Evolutionary conservation across 2,113 vertebrate species (phyloP).

Genomic region (Toxotes jaculatrix): DNA sequence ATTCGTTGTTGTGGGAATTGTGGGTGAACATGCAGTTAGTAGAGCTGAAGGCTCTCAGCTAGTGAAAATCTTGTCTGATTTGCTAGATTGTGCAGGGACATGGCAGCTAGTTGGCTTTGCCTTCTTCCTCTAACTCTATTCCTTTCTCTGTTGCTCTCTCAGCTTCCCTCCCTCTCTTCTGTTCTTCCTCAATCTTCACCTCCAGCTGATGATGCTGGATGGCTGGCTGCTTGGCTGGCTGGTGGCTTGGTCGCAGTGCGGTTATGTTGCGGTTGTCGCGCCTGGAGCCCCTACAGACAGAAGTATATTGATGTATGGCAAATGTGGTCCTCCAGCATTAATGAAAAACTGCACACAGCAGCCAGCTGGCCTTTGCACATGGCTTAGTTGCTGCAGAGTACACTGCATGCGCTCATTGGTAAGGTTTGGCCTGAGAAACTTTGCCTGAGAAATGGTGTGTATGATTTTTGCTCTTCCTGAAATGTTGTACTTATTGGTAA

Average conservation of each 20-base stretch:
- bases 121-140: neutral
- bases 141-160: constrained; percentile 17
- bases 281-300: constrained; percentile 39
- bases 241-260: constrained; percentile 47
- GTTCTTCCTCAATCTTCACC: constrained; percentile 49
- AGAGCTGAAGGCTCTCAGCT: constrained; percentile 1
- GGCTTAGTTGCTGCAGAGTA: neutral
- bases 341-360: constrained; percentile 36
- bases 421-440: constrained; percentile 3
- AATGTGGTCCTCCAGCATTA: constrained; percentile 40
- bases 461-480: neutral
- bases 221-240: constrained; percentile 26
- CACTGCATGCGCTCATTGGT: neutral
- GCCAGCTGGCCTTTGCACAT: constrained; percentile 24
- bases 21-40: constrained; percentile 37
- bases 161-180: constrained; percentile 27
- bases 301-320: constrained; percentile 47
- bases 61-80: constrained; percentile 38
- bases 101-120: constrained; percentile 49
- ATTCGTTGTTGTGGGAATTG: constrained; percentile 57
- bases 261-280: constrained; percentile 52
- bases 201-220: constrained; percentile 40
- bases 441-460: neutral
- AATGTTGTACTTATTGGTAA: neutral
- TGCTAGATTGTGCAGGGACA: constrained; percentile 21